Evolutionary conservation across 1,140 invertebrate species (phyloP), one percentile per base, ranked within the genome.

Genomic region (Ganaspis sp.): DNA sequence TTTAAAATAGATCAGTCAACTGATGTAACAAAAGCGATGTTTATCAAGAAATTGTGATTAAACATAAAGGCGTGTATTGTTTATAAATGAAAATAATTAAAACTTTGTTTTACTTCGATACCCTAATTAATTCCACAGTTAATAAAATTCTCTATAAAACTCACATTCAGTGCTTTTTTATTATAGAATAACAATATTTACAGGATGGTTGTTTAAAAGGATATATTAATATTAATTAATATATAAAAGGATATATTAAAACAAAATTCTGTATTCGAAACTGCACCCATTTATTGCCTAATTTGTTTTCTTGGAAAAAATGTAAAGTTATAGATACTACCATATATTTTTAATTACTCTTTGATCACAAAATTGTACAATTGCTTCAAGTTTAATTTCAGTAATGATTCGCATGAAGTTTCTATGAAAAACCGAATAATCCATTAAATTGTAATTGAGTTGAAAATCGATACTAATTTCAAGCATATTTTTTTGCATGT

Each of bases 241-340:
- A 34, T n/a, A 34, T 34, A 34, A 49, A n/a, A 49, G 45, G 12
- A 49, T n/a, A n/a, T 49, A 17, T 49, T n/a, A 45, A 45, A 45
- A 49, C n/a, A 49, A 49, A 58, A 58, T 11, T 9, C 19, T 29
- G 11, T 64, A 26, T 29, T 64, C 12, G 23, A 29, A 64, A 64
- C 23, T 26, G 26, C 23, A 15, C 21, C 58, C 58, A 64, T 64
- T 69, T 75, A 64, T 78, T 78, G 29, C 53, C 40, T 69, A 40
- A 70, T 49, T 58, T 42, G 58, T 49, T 74, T 70, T 78, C 38
- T 70, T 75, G 71, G 58, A 69, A 72, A 42, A 75, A 64, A 69
- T 72, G 58, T 70, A 40, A 34, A 70, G 69, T 70, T 70, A 21
- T 3, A 64, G 26, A 21, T 4, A 40, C 37, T 40, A 19, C 38